Conservation (phyloP, 2,888 invertebrate species). For the Tetropium fuscum region DNA sequence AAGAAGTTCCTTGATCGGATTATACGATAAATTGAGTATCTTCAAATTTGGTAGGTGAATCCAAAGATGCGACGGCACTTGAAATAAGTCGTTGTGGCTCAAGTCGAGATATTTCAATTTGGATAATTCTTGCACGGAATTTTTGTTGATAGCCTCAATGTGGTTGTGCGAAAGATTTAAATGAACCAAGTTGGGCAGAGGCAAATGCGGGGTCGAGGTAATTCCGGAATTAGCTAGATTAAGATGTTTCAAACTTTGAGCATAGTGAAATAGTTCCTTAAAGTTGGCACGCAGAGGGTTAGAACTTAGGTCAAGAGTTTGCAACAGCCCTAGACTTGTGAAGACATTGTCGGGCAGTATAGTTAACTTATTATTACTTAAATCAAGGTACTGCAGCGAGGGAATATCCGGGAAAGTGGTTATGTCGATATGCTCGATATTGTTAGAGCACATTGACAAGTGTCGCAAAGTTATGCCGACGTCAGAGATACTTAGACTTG, state of each 20-base stretch:
- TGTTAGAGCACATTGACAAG: slow-evolving; percentile 83
- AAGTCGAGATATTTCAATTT: slow-evolving; percentile 81
- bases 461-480: slow-evolving; percentile 83
- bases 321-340: slow-evolving; percentile 81
- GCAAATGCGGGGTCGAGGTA: slow-evolving; percentile 80
- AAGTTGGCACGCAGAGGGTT: slow-evolving; percentile 87
- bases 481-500: slow-evolving; percentile 81
- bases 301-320: slow-evolving; percentile 83
- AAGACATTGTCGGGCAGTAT: slow-evolving; percentile 92
- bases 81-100: slow-evolving; percentile 80
- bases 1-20: slow-evolving; percentile 81
- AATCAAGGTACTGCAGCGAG: slow-evolving; percentile 80
- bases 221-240: slow-evolving; percentile 83
- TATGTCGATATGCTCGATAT: slow-evolving; percentile 87
- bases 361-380: slow-evolving; percentile 84
- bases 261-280: slow-evolving; percentile 88
- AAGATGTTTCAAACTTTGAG: slow-evolving; percentile 83
- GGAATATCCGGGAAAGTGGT: slow-evolving; percentile 88
- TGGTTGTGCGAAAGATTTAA: slow-evolving; percentile 85
- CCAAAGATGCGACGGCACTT: slow-evolving; percentile 82
- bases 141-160: slow-evolving; percentile 77
- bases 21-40: slow-evolving; percentile 82
- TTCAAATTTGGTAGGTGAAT: slow-evolving; percentile 78
- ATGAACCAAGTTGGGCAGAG: slow-evolving; percentile 81
- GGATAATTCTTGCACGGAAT: slow-evolving; percentile 77